phyloP scores from a whole-genome alignment of 2,113 vertebrate genomes.

The Scartelaos histophorus region DNA sequence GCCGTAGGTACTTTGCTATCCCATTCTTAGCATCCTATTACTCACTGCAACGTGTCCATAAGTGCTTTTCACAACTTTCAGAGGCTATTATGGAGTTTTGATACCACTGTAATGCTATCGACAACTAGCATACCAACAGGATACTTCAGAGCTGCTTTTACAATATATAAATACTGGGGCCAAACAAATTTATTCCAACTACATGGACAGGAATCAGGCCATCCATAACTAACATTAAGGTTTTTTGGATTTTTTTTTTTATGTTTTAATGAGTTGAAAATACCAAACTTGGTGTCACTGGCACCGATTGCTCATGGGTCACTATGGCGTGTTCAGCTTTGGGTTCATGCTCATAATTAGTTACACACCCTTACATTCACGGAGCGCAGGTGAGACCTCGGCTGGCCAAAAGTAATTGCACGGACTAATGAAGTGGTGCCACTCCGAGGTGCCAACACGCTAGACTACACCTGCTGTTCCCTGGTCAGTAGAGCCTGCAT shows the following conservation, averaged over 20 bases:
- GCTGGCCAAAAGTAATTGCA: constrained; percentile 69
- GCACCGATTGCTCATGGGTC: constrained; percentile 28
- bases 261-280: constrained; percentile 6
- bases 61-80: too few species aligned
- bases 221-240: not conserved
- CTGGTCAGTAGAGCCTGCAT: constrained; percentile 59
- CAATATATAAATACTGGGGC: too few species aligned
- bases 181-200: too few species aligned
- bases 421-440: constrained; percentile 66
- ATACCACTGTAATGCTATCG: too few species aligned
- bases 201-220: too few species aligned
- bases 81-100: too few species aligned
- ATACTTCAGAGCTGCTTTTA: too few species aligned
- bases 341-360: constrained; percentile 48
- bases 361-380: constrained; percentile 33
- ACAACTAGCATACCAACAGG: too few species aligned
- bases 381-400: constrained; percentile 48
- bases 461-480: constrained; percentile 53
- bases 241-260: too few species aligned
- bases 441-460: constrained; percentile 42
- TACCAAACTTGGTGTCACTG: not conserved
- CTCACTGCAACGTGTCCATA: too few species aligned
- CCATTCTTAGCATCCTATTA: too few species aligned
- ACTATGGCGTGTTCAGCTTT: constrained; percentile 27
- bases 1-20: too few species aligned